These are phyloP conservation scores for Scotopteryx bipunctaria DNA, from an alignment of 2,888 invertebrate species.

Conservation along the genomic window DNA sequence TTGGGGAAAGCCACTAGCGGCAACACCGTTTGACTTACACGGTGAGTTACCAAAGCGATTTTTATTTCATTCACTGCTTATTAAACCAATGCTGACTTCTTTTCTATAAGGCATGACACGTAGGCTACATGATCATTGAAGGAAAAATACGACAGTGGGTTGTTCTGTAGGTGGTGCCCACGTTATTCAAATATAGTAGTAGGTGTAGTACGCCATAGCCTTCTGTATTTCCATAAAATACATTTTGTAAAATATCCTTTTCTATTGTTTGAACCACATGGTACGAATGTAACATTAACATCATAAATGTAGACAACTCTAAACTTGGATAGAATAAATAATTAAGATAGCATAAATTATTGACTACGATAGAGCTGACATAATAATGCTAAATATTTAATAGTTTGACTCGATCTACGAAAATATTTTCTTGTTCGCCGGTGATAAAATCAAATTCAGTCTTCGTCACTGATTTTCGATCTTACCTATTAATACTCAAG, in stretches of 20 bases:
- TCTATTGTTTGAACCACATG: too few species aligned
- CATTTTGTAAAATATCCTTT: conserved; percentile 4
- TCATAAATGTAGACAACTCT: not conserved
- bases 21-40: conserved; percentile 63
- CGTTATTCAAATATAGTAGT: conserved; percentile 71
- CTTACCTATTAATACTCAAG: conserved; percentile 35
- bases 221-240: conserved; percentile 47
- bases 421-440: conserved; percentile 1
- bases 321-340: not conserved
- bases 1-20: conserved; percentile 63
- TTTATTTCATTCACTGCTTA: conserved; percentile 50
- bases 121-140: conserved; percentile 62
- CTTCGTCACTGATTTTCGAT: conserved; percentile 18
- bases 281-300: not conserved
- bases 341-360: not conserved
- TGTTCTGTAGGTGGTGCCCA: conserved; percentile 77
- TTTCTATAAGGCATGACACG: conserved; percentile 65
- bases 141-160: conserved; percentile 72
- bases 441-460: conserved; percentile 15
- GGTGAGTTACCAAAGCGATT: conserved; percentile 69
- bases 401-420: not conserved
- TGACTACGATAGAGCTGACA: not conserved
- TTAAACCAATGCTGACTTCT: conserved; percentile 50
- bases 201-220: conserved; percentile 56
- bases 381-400: not conserved